Conservation (phyloP, 2,888 invertebrate genomes). For the Limnephilus auricula region DNA sequence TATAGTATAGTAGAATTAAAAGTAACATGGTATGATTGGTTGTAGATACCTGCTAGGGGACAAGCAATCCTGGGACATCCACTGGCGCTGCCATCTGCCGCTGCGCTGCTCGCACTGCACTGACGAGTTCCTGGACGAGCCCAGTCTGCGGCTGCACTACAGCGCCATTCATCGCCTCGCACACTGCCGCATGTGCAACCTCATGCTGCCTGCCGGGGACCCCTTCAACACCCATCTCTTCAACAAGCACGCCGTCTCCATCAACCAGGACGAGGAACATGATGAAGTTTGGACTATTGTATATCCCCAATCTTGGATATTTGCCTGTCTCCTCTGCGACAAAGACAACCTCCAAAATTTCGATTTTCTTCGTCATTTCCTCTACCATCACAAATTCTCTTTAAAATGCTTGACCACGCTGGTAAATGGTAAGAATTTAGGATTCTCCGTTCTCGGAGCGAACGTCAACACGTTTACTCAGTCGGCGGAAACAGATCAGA, state of each 20-base stretch:
- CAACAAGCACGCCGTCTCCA: slow-evolving; percentile 74
- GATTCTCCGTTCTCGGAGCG: slow-evolving; percentile 73
- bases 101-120: slow-evolving; percentile 76
- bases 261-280: slow-evolving; percentile 70
- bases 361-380: slow-evolving; percentile 74
- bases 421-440: slow-evolving; percentile 72
- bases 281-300: slow-evolving; percentile 70
- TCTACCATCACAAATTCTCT: slow-evolving; percentile 75
- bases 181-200: slow-evolving; percentile 75
- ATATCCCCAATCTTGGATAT: slow-evolving; percentile 68
- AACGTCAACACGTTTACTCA: slow-evolving; percentile 72
- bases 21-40: slow-evolving; percentile 58
- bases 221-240: slow-evolving; percentile 73
- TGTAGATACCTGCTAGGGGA: slow-evolving; percentile 75
- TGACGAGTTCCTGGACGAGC: slow-evolving; percentile 71
- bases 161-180: slow-evolving; percentile 72
- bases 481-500: slow-evolving; percentile 32
- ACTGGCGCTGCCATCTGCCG: slow-evolving; percentile 73
- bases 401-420: slow-evolving; percentile 73
- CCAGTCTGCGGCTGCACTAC: slow-evolving; percentile 71
- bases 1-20: neutral
- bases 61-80: slow-evolving; percentile 72
- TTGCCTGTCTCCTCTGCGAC: slow-evolving; percentile 72
- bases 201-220: slow-evolving; percentile 72
- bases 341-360: slow-evolving; percentile 70